Percentiles rank a stretch among this genome's conserved stretches.
phyloP scores from a whole-genome alignment of 1,140 invertebrate genomes.

The Goniozus legneri region DNA sequence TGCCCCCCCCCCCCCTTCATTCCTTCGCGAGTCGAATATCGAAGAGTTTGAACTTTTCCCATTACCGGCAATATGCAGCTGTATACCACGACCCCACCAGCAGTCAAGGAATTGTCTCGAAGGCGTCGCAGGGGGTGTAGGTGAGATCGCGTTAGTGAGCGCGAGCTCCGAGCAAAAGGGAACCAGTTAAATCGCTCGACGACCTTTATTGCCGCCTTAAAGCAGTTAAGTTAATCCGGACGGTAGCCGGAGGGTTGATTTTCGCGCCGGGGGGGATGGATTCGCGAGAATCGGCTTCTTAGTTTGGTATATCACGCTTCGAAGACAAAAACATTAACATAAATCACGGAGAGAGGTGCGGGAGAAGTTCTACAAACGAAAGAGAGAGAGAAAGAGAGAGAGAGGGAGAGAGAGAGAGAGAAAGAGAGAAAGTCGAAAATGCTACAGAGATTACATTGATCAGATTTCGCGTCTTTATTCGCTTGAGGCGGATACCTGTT shows the following conservation, averaged over 20 bases:
- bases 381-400: neutral
- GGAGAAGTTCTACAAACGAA: neutral
- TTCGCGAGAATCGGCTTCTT: constrained; percentile 40
- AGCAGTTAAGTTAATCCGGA: constrained; percentile 53
- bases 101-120: no score
- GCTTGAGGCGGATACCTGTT: no score
- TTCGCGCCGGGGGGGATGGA: constrained; percentile 19
- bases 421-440: constrained; percentile 23
- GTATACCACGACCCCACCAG: constrained; percentile 27
- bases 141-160: neutral
- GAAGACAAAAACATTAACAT: constrained; percentile 56
- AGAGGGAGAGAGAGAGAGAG: neutral
- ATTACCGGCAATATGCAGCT: constrained; percentile 48
- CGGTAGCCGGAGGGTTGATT: constrained; percentile 19
- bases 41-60: constrained; percentile 44
- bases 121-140: constrained; percentile 19
- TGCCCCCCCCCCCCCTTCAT: constrained; percentile 28
- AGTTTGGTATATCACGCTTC: constrained; percentile 50
- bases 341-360: constrained; percentile 43
- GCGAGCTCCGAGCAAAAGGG: constrained; percentile 23
- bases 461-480: no score
- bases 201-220: constrained; percentile 51
- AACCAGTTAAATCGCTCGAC: constrained; percentile 50
- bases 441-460: no score
- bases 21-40: constrained; percentile 39